Percentiles rank a stretch among this genome's conserved stretches.
phyloP scores from a whole-genome alignment of 1,140 invertebrate genomes.

The Battus philenor region DNA sequence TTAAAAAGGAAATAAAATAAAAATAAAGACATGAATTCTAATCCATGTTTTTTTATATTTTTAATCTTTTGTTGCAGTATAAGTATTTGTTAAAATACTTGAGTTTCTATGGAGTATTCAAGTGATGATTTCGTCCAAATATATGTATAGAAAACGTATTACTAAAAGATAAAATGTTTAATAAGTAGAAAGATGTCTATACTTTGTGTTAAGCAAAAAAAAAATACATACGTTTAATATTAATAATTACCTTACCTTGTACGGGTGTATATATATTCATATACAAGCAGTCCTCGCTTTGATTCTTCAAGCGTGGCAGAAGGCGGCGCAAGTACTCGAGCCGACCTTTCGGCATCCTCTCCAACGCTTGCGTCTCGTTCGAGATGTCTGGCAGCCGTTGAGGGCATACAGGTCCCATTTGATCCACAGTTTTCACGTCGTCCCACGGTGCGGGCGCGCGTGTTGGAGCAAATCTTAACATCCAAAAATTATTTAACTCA shows the following conservation, averaged over 20 bases:
- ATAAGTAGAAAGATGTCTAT: no score
- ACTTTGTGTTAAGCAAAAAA: no score
- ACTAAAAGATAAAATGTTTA: no score
- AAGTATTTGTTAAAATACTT: background rate
- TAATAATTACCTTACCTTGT: constrained; percentile 83
- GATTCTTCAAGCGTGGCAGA: constrained; percentile 89
- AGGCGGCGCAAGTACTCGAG: constrained; percentile 90
- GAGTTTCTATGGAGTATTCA: background rate
- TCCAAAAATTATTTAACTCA: no score
- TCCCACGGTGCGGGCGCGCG: constrained; percentile 93
- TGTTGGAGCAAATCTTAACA: constrained; percentile 93
- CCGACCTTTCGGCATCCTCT: constrained; percentile 92
- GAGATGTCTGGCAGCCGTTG: constrained; percentile 90
- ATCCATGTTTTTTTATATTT: no score
- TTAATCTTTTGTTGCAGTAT: no score
- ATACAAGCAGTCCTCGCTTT: constrained; percentile 97
- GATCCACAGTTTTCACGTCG: constrained; percentile 86
- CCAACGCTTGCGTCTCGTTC: constrained; percentile 88
- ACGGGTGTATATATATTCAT: constrained; percentile 96
- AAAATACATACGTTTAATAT: no score
- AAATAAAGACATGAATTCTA: no score
- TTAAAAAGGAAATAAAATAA: no score
- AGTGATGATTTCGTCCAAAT: background rate
- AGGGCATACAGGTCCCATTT: constrained; percentile 92
- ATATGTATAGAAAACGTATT: background rate